These are phyloP conservation scores for Ptilorrhoa leucosticta DNA, from an alignment of 2,113 vertebrate species.

Conservation along the genomic window DNA sequence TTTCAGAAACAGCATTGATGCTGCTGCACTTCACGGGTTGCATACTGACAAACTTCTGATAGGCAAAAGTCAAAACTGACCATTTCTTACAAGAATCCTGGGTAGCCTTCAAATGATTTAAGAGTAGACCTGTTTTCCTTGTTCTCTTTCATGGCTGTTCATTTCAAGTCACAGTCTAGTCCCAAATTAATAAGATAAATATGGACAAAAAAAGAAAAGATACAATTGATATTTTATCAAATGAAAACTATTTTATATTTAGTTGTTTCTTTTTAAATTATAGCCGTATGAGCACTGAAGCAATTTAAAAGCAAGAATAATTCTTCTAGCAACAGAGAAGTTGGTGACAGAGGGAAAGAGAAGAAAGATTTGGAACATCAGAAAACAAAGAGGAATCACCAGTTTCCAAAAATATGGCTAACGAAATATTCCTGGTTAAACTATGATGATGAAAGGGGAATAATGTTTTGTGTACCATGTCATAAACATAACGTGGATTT, in stretches of 20 bases:
- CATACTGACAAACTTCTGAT: not conserved
- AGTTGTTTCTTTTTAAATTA: conserved; percentile 49
- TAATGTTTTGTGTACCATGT: conserved; percentile 70
- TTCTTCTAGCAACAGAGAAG: not conserved
- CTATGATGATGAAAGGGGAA: conserved; percentile 55
- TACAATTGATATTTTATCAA: not conserved
- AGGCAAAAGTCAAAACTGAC: not conserved
- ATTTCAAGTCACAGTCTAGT: not conserved
- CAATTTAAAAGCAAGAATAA: conserved; percentile 64
- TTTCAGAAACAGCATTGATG: not conserved
- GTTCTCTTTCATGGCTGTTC: not conserved
- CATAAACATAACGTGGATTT: conserved; percentile 64
- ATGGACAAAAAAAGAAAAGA: not conserved
- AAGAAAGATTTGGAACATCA: not conserved
- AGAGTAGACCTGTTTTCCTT: not conserved
- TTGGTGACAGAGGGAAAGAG: conserved; percentile 14
- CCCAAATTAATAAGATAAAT: not conserved
- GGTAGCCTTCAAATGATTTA: not conserved
- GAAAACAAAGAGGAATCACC: conserved; percentile 38
- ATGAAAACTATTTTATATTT: not conserved
- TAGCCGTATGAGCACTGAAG: conserved; percentile 66
- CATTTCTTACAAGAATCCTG: not conserved
- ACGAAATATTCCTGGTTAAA: conserved; percentile 71
- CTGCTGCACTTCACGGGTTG: not conserved
- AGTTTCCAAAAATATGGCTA: conserved; percentile 72